Conservation (phyloP, 2,797 vertebrate genomes). For the Percopsis omiscomaycus region DNA sequence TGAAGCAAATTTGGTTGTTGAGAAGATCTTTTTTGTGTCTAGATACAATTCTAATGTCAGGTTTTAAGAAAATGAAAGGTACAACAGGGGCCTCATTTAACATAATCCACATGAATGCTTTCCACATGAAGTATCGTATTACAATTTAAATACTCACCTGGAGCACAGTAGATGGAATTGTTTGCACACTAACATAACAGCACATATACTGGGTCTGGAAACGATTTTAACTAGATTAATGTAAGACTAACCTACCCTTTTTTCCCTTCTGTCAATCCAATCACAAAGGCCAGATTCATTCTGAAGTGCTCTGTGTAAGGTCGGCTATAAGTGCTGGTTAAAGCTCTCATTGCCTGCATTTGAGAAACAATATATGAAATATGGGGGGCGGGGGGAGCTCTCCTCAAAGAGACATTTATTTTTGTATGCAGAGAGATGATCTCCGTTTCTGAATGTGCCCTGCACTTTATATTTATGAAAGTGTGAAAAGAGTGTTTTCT, state of each 20-base stretch:
- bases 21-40: not conserved
- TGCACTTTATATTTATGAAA: conserved; percentile 88
- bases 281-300: conserved; percentile 20
- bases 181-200: too few species aligned
- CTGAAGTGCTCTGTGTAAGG: conserved; percentile 12
- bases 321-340: conserved; percentile 4
- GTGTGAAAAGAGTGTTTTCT: not conserved
- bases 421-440: conserved; percentile 60
- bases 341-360: not conserved
- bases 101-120: not conserved
- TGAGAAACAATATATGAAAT: not conserved
- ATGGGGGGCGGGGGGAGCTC: conserved; percentile 34
- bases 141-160: not conserved
- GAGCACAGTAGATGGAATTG: not conserved
- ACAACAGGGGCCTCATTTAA: not conserved
- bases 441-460: conserved; percentile 85
- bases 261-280: conserved; percentile 1
- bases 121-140: conserved; percentile 1
- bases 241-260: not conserved
- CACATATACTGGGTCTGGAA: too few species aligned
- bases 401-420: conserved; percentile 71
- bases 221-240: not conserved
- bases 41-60: not conserved
- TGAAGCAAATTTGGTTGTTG: not conserved
- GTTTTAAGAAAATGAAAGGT: not conserved